Evolutionary conservation across 2,888 invertebrate genomes (phyloP), one percentile per base, ranked within the genome.

Genomic region (Lasioglossum vierecki): DNA sequence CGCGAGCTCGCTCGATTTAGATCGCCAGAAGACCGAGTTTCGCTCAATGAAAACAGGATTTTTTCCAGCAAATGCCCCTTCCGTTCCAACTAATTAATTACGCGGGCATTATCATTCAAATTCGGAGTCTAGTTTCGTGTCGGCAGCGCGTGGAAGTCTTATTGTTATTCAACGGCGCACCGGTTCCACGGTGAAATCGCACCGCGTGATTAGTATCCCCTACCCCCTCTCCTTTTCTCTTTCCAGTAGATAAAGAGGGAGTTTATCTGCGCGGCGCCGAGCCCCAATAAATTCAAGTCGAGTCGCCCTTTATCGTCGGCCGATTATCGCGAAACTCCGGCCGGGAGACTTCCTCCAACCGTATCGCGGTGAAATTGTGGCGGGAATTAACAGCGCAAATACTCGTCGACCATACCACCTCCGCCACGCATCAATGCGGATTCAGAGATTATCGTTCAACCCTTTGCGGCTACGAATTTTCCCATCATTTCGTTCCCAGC

Each of bases 251-350:
- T 80, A 87, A 83, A 81, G 60, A 76, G 26, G 30, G 66, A 35
- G 88, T 85, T 89, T 82, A 88, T 88, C 81, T 60, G 41, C 11
- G 60, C 63, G 66, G 44, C 79, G 68, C 66, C 18, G 46, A 74
- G 85, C 88, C 57, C 57, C 76, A 79, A 85, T 88, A 89, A 88
- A 89, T 88, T 66, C 71, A 22, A 73, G 90, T 79, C 79, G 70
- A 75, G 72, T 70, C 77, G 66, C 79, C 74, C 85, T 84, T 90
- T 90, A 90, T 90, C 87, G 77, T 77, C 63, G 80, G 30, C 57
- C 79, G 91, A 90, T 90, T 90, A 89, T 91, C 85, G 78, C 76
- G 73, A 44, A 18, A 30, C 82, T 72, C 79, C 76, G 79, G 68
- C 72, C 71, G 73, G 73, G 63, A 74, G 73, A 85, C 86, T 89